Evolutionary conservation across 2,888 invertebrate genomes (phyloP), one percentile per base, ranked within the genome.

Genomic region (Mechanitis messenoides): DNA sequence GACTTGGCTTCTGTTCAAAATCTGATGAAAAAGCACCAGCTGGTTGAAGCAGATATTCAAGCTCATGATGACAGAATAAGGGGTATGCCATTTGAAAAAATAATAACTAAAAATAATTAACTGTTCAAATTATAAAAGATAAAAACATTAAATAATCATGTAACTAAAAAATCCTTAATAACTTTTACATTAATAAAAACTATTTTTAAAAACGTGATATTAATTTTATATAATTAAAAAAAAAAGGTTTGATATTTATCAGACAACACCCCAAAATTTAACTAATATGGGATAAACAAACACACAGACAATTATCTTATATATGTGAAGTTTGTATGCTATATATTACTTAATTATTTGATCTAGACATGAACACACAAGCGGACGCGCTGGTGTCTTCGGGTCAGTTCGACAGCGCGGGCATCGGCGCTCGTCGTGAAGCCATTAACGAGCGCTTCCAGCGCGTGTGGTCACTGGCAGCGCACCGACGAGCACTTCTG

Each of bases 1-100:
- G 99, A 99, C 90, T 91, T 99, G 71, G 97, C 98, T 1, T 98
- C 98, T 0, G 99, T 99, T 35, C 99, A 99, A 91, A 99, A 99
- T 87, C 92, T 99, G 69, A 97, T 98, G 93, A 98, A 98, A 92
- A 98, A 98, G 78, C 99, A 99, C 85, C 98, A 98, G 86, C 92
- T 99, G 63, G 97, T 99, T 33, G 99, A 99, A 81, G 99, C 99
- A 53, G 99, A 99, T 83, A 98, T 99, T 76, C 94, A 95, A 75
- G 98, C 98, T 0, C 99, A 99, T 81, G 98, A 98, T 80, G 98
- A 97, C 79, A 93, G 97, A 69, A 97, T 98, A 74, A 95, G 94
- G 75, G 96, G 94, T 92, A 70, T 71, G 71, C 50, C 6, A n/a
- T 28, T 47, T 3, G 20, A 3, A 20, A 20, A 20, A 20, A 20